phyloP scores from a whole-genome alignment of 2,888 invertebrate species.

The Orthonevra nobilis region DNA sequence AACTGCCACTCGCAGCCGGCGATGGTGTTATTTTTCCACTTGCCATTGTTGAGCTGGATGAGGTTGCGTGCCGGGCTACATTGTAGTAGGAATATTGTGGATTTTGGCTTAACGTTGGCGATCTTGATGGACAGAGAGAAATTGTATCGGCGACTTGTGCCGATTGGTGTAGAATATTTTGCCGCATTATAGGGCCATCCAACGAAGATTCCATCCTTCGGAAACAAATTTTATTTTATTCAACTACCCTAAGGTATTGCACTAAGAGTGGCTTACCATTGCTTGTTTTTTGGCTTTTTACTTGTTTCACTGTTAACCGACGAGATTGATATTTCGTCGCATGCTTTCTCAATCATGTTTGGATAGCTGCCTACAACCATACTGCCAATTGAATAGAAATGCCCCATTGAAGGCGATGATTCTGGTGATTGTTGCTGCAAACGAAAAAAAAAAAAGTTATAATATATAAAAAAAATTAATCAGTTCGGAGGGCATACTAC shows the following conservation, averaged over 20 bases:
- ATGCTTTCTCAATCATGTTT: constrained; percentile 36
- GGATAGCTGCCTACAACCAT: constrained; percentile 13
- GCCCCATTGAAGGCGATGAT: constrained; percentile 70
- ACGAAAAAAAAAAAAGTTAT: background rate
- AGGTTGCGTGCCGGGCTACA: constrained; percentile 17
- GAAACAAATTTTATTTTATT: background rate
- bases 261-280: constrained; percentile 76
- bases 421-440: constrained; percentile 54
- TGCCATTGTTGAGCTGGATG: constrained; percentile 3
- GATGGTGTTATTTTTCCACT: constrained; percentile 53
- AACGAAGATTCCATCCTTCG: constrained; percentile 78
- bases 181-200: constrained; percentile 77
- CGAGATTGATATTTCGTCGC: constrained; percentile 78
- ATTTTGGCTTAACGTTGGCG: constrained; percentile 40
- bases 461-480: background rate
- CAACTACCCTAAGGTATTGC: background rate
- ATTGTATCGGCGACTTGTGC: constrained; percentile 14
- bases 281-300: constrained; percentile 77
- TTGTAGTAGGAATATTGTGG: constrained; percentile 41
- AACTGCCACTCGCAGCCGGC: constrained; percentile 70
- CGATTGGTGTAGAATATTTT: constrained; percentile 39
- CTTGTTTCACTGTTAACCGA: constrained; percentile 76
- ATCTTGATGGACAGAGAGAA: constrained; percentile 19
- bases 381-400: constrained; percentile 69
- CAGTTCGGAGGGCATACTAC: constrained; percentile 2